Conservation (phyloP, 2,113 vertebrate species). For the Clarias gariepinus region DNA sequence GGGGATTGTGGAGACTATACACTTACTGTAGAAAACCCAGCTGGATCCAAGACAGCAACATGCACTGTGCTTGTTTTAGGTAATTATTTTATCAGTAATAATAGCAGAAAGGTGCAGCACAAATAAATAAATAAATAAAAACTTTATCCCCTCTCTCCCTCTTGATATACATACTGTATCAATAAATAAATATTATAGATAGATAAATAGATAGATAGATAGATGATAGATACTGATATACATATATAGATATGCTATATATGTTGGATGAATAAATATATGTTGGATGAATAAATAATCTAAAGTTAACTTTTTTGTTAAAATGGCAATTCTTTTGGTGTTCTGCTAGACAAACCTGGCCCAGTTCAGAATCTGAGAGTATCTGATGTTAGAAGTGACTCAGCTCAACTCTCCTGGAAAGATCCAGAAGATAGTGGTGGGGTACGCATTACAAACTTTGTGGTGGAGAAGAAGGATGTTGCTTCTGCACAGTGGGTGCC, state of each 20-base stretch:
- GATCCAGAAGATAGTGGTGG: constrained; percentile 95
- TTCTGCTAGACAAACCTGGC: constrained; percentile 88
- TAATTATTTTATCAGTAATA: constrained; percentile 57
- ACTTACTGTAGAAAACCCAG: constrained; percentile 92
- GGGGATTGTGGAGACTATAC: constrained; percentile 91
- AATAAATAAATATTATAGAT: not conserved
- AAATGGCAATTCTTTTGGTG: constrained; percentile 31
- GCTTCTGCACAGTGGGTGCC: constrained; percentile 88
- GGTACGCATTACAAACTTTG: constrained; percentile 91
- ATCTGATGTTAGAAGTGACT: constrained; percentile 92
- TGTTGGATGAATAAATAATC: no score
- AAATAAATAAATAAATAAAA: not conserved
- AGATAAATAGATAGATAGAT: no score
- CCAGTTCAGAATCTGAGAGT: constrained; percentile 89
- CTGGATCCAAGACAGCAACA: constrained; percentile 88
- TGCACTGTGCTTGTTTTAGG: constrained; percentile 92
- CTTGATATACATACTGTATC: no score
- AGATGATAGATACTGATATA: no score
- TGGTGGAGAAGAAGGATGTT: constrained; percentile 94
- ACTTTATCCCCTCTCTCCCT: no score
- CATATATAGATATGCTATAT: no score
- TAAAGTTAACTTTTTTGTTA: not conserved
- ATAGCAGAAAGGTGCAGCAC: not conserved
- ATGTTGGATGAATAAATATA: no score
- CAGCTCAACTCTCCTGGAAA: constrained; percentile 96